Percentiles rank a stretch among this genome's conserved stretches.
phyloP scores from a whole-genome alignment of 2,888 invertebrate genomes.

The Hybos culiciformis region DNA sequence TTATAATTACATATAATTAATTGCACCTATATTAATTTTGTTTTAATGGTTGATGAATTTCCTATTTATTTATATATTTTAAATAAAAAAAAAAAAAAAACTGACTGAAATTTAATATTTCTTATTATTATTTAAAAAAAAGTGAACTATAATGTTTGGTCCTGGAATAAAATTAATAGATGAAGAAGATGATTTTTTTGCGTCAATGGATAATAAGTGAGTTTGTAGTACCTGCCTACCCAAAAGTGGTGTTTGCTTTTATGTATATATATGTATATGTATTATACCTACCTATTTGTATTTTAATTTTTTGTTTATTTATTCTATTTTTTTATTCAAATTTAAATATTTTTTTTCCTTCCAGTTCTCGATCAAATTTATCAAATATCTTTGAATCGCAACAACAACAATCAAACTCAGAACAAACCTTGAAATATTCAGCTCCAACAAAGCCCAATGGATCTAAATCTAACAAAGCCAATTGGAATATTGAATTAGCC shows the following conservation, averaged over 20 bases:
- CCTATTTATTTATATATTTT: too few species aligned
- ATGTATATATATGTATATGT: too few species aligned
- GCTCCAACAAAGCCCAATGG: constrained; percentile 8
- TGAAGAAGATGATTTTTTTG: constrained; percentile 19
- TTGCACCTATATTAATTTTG: too few species aligned
- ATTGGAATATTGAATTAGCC: constrained; percentile 20
- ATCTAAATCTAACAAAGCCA: constrained; percentile 3
- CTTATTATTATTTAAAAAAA: too few species aligned
- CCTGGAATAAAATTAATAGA: constrained; percentile 5
- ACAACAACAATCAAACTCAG: constrained; percentile 7
- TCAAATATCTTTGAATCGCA: constrained; percentile 18
- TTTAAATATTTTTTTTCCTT: background rate
- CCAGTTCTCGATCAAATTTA: constrained; percentile 17
- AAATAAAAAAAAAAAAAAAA: too few species aligned
- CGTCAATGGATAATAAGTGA: constrained; percentile 14
- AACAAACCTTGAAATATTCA: constrained; percentile 19
- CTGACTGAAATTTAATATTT: too few species aligned
- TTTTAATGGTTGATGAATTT: too few species aligned
- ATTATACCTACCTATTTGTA: too few species aligned
- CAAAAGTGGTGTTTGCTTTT: too few species aligned
- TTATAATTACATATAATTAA: too few species aligned
- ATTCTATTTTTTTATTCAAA: background rate
- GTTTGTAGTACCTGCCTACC: background rate
- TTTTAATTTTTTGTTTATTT: too few species aligned
- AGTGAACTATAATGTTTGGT: too few species aligned